Base-by-base conservation (phyloP, 1,140 invertebrate species). In the Trissolcus basalis region DNA sequence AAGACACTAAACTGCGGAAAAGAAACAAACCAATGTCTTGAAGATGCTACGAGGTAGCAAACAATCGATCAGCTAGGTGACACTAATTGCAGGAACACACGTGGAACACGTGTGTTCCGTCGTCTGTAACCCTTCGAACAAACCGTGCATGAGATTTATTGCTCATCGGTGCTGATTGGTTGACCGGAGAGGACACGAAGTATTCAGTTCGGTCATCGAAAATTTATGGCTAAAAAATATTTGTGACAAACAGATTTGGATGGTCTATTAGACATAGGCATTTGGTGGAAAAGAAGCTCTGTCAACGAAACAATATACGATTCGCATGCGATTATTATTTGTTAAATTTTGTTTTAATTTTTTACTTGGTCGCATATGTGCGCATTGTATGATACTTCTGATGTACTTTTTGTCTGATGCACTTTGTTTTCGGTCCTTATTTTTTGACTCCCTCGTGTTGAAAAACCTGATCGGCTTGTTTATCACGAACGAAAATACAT, bases 31-130 rank as follows among this genome's bases (percentile, higher is more conserved):
- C 54, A 70, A 6, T 60, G 70, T 60, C 64, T 56, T 19, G 77
- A 78, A 70, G 81, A 80, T 69, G 63, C 79, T 78, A 77, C 77
- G 73, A 76, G 27, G 67, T 65, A 79, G 76, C 75, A 81, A 71
- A 68, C 83, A 76, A 85, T 85, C 82, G 84, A 85, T 85, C 84
- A 85, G 82, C 43, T 58, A 56, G 47, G 75, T 85, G 84, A 85
- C 84, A 84, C 79, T 85, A 85, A 85, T 85, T 85, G 81, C 79
- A 67, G 56, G 76, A 82, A 84, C 81, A 84, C 80, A 78, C 79
- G 68, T 58, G 81, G 77, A 80, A 82, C 77, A 81, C 79, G 81
- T 79, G 81, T 81, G 77, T 83, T 76, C 81, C 69, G 51, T 44
- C 36, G 58, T 35, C 43, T 59, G 69, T 56, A 81, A 81, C 77